Evolutionary conservation across 2,113 vertebrate species (phyloP).

Genomic region (Cavia porcellus): DNA sequence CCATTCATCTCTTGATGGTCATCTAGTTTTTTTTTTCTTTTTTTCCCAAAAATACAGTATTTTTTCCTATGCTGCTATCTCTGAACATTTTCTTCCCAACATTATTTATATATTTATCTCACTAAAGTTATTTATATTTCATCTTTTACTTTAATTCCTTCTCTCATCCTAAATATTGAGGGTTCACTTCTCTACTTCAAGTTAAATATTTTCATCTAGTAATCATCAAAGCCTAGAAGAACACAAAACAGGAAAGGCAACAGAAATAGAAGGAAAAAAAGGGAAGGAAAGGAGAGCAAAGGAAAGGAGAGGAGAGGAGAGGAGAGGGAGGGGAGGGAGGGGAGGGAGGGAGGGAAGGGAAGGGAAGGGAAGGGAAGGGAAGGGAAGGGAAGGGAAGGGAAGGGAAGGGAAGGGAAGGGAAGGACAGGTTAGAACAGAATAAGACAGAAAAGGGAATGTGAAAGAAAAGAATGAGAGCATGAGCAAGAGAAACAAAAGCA

Average conservation of each 20-base stretch:
- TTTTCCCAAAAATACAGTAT: neutral
- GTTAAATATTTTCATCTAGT: neutral
- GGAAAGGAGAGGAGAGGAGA: fast-evolving
- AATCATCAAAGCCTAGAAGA: neutral
- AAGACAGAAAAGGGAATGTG: fast-evolving
- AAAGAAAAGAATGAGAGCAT: neutral
- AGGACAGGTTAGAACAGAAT: too few species aligned
- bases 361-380: neutral
- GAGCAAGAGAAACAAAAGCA: neutral
- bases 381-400: too few species aligned
- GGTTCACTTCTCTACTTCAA: neutral
- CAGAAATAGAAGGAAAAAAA: neutral
- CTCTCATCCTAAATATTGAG: neutral
- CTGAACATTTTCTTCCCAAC: neutral
- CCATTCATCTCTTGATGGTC: neutral
- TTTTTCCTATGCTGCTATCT: neutral
- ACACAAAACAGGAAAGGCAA: neutral
- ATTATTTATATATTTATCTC: neutral
- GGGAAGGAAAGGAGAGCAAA: neutral
- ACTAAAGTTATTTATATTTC: neutral
- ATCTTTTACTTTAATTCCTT: neutral
- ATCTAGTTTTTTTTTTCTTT: neutral
- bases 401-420: too few species aligned
- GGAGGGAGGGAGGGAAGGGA: too few species aligned
- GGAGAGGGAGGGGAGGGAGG: fast-evolving